phyloP scores from a whole-genome alignment of 1,140 invertebrate genomes.

The Protaetia brevitarsis region DNA sequence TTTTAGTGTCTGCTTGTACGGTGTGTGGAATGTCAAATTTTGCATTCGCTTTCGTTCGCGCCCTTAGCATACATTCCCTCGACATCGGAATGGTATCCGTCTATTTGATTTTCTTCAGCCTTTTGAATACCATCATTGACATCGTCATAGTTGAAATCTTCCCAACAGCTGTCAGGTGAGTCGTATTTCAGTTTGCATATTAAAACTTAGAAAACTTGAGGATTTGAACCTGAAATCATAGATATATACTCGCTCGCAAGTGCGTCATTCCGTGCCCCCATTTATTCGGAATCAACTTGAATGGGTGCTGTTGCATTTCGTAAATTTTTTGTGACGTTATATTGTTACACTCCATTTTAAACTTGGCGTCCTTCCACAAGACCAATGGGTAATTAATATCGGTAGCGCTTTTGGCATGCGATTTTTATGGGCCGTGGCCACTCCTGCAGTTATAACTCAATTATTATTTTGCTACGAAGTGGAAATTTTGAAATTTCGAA shows the following conservation, averaged over 20 bases:
- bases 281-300: too few species aligned
- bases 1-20: conserved; percentile 27
- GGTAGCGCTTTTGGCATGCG: not conserved
- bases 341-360: too few species aligned
- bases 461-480: too few species aligned
- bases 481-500: too few species aligned
- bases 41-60: conserved; percentile 16
- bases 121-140: conserved; percentile 25
- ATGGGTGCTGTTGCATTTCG: too few species aligned
- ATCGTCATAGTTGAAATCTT: conserved; percentile 30
- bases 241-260: too few species aligned
- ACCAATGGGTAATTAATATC: not conserved
- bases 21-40: conserved; percentile 28
- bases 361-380: not conserved
- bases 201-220: not conserved
- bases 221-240: not conserved
- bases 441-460: not conserved
- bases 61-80: conserved; percentile 10
- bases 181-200: not conserved
- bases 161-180: conserved; percentile 32
- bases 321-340: not conserved
- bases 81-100: conserved; percentile 19
- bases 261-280: too few species aligned
- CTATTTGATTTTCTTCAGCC: conserved; percentile 26
- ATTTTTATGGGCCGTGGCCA: not conserved